Conservation (phyloP, 2,888 invertebrate genomes). For the Drosophila meridionalis region DNA sequence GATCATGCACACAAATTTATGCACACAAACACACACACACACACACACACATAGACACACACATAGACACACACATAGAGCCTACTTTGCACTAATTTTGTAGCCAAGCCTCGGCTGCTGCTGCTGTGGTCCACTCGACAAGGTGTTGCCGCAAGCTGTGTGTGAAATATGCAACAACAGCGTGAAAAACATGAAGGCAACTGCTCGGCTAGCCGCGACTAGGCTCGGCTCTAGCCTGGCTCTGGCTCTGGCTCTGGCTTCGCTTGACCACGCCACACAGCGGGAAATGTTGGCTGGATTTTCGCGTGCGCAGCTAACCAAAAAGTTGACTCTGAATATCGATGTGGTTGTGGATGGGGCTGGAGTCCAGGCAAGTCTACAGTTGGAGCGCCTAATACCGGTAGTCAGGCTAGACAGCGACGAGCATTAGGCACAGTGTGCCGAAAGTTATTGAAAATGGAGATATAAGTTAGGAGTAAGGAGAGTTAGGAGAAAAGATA, state of each 20-base stretch:
- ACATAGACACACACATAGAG: slow-evolving; percentile 23
- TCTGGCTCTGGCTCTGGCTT: not conserved
- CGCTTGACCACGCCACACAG: slow-evolving; percentile 61
- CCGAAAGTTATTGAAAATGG: not conserved
- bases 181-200: slow-evolving; percentile 79
- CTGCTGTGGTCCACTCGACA: slow-evolving; percentile 55
- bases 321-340: slow-evolving; percentile 30
- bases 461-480: not conserved
- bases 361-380: slow-evolving; percentile 24
- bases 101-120: slow-evolving; percentile 39
- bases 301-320: slow-evolving; percentile 61
- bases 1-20: slow-evolving; percentile 81
- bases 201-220: slow-evolving; percentile 31
- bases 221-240: slow-evolving; percentile 2
- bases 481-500: not conserved
- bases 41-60: slow-evolving; percentile 21
- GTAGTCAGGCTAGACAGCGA: slow-evolving; percentile 63
- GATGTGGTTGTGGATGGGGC: slow-evolving; percentile 13
- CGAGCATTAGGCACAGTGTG: slow-evolving; percentile 46
- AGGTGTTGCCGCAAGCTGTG: slow-evolving; percentile 81
- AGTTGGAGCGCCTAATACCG: slow-evolving; percentile 64
- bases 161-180: slow-evolving; percentile 80
- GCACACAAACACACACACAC: slow-evolving; percentile 55
- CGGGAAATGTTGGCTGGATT: slow-evolving; percentile 69
- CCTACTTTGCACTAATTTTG: slow-evolving; percentile 76